These are phyloP conservation scores for Strix uralensis DNA, from an alignment of 2,113 vertebrate genomes.

Conservation along the genomic window DNA sequence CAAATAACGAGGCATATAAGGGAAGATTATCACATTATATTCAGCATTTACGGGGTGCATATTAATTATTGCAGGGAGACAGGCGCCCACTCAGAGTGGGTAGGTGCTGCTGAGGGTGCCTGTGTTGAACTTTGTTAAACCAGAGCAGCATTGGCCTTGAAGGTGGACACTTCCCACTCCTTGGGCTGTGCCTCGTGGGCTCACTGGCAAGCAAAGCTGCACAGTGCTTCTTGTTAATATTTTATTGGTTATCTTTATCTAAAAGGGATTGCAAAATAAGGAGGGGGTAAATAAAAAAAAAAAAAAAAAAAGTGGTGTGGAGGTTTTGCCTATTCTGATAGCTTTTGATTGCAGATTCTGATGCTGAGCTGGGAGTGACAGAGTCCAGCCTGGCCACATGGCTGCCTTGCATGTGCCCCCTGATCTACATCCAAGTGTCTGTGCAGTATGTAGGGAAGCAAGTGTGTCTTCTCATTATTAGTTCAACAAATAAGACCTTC, in stretches of 20 bases:
- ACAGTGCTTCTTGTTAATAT: background rate
- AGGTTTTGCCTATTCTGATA: background rate
- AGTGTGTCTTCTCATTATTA: background rate
- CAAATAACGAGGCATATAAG: background rate
- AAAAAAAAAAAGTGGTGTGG: fast-evolving
- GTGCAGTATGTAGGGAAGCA: background rate
- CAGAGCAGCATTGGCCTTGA: background rate
- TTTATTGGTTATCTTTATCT: background rate
- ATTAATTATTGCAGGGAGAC: background rate
- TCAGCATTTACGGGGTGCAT: background rate
- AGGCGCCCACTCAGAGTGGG: fast-evolving
- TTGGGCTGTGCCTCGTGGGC: fast-evolving
- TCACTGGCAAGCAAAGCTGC: background rate
- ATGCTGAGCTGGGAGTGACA: background rate
- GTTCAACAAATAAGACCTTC: background rate
- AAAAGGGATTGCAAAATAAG: background rate
- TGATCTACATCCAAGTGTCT: background rate
- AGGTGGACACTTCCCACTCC: background rate
- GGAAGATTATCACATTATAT: background rate
- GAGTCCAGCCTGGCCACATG: background rate
- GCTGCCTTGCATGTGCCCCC: background rate
- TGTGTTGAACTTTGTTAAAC: fast-evolving
- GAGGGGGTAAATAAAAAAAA: fast-evolving
- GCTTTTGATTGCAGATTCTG: background rate
- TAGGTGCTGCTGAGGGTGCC: background rate